Percentiles rank a stretch among this genome's conserved stretches.
Evolutionary conservation across 1,140 invertebrate species (phyloP).

Genomic region (Uloborus diversus): DNA sequence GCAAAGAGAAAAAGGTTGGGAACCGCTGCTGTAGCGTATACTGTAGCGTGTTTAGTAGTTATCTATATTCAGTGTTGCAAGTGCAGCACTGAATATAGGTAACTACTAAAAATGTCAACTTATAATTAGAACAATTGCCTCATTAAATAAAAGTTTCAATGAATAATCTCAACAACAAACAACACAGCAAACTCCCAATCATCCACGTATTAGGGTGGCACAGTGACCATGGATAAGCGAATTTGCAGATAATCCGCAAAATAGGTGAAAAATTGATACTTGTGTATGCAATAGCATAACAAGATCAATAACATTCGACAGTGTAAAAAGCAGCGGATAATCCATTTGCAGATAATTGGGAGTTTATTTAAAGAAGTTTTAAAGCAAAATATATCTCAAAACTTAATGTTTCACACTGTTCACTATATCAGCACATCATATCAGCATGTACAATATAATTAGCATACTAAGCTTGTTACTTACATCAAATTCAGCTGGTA

Average conservation of each 20-base stretch:
- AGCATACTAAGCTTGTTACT: background rate
- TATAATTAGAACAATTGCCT: no score
- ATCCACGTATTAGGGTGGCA: no score
- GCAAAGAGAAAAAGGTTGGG: no score
- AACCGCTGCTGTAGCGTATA: no score
- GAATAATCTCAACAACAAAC: background rate
- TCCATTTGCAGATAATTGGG: background rate
- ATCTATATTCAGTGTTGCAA: no score
- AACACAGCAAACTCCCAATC: background rate
- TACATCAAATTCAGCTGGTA: constrained; percentile 28
- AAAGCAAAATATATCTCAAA: background rate
- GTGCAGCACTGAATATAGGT: no score
- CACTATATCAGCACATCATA: no score
- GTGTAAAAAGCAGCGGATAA: background rate
- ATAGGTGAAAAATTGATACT: background rate
- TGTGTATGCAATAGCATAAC: background rate
- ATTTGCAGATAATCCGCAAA: background rate
- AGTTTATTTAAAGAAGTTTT: background rate
- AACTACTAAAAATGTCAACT: no score
- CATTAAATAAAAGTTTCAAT: no score
- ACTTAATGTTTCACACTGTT: background rate
- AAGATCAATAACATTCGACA: background rate
- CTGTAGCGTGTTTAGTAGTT: no score
- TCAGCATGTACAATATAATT: background rate
- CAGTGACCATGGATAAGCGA: background rate